Base-by-base conservation (phyloP, 2,888 invertebrate genomes). In the Cryptus armator region DNA sequence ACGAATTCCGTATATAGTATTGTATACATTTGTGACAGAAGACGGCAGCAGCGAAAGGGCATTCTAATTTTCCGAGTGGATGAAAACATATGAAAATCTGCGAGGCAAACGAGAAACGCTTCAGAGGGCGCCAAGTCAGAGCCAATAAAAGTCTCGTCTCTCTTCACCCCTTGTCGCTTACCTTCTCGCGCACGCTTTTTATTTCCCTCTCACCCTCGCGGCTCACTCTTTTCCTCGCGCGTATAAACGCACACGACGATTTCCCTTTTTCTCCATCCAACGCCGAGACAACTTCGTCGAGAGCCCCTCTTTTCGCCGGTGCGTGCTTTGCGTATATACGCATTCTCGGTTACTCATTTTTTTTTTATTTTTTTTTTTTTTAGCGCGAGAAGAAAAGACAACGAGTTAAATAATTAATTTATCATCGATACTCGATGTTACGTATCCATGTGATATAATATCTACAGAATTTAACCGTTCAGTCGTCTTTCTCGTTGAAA, bases 41-140 rank as follows among this genome's bases (percentile, higher is more conserved):
- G 74, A 75, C 64, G 79, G 66, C 70, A 71, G 81, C 78, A 75
- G 84, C 62, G 81, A 70, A 66, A 62, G 78, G 85, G 81, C 91
- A 91, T 92, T 92, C 92, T 92, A 93, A 93, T 93, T 93, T 93
- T 93, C 93, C 93, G 88, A 92, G 89, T 90, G 93, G 91, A 92
- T 93, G 93, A 92, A 91, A 92, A 93, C 93, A 91, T 93, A 93
- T 93, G 93, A 93, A 93, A 93, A 93, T 93, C 92, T 93, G 92
- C 89, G 92, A 92, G 89, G 92, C 92, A 93, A 92, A 93, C 91
- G 92, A 92, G 89, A 90, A 91, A 85, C 86, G 90, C 91, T 91
- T 91, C 91, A 90, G 90, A 91, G 92, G 89, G 91, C 90, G 91
- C 90, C 90, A 89, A 93, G 91, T 92, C 91, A 90, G 90, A 91